Evolutionary conservation across 1,140 invertebrate genomes (phyloP).

Genomic region (Diorhabda carinulata): DNA sequence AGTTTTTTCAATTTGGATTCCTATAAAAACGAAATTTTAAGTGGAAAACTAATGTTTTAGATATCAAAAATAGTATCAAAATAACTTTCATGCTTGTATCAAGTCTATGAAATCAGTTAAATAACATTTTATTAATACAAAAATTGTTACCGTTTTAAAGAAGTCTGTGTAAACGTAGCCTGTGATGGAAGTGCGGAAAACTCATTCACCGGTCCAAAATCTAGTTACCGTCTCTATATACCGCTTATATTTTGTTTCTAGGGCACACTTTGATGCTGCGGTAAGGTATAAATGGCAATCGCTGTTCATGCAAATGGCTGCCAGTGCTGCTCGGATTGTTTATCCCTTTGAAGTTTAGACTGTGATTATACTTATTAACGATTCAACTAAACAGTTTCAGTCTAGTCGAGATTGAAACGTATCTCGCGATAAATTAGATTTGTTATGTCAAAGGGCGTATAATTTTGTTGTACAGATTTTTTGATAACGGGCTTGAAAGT

Average conservation of each 20-base stretch:
- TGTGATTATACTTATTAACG: conserved; percentile 17
- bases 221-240: conserved; percentile 30
- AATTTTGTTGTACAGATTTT: conserved; percentile 27
- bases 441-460: conserved; percentile 24
- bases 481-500: conserved; percentile 17
- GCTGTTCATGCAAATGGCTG: conserved; percentile 39
- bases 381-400: conserved; percentile 13
- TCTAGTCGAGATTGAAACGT: conserved; percentile 25
- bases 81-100: too few relatives aligned
- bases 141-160: too few relatives aligned
- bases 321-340: conserved; percentile 30
- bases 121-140: too few relatives aligned
- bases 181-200: conserved; percentile 26
- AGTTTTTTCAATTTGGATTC: too few relatives aligned
- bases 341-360: conserved; percentile 25
- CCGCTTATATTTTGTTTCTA: conserved; percentile 30
- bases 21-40: too few relatives aligned
- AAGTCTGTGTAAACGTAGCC: neutral
- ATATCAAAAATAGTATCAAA: too few relatives aligned
- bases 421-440: conserved; percentile 25
- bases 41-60: too few relatives aligned
- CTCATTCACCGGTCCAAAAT: conserved; percentile 37
- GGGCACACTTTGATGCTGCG: conserved; percentile 34
- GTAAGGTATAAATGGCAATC: conserved; percentile 37
- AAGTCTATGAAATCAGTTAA: too few relatives aligned